A percentile compares a stretch with the other conserved stretches of the same genome.
These are phyloP conservation scores for honey bee (Apis mellifera) DNA, from an alignment of 1,140 invertebrate genomes.

Conservation along the genomic window DNA sequence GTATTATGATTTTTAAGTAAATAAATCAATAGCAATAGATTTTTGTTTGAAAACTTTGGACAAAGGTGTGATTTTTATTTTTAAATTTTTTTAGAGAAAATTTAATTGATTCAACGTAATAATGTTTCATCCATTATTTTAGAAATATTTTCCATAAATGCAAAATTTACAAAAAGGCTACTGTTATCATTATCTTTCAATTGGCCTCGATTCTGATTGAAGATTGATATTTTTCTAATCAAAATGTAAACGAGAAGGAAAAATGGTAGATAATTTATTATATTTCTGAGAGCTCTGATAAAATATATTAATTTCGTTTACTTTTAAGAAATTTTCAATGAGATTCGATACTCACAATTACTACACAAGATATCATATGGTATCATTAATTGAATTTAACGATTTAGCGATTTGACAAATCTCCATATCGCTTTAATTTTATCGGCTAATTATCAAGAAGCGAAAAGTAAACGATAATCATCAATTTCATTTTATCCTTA, in stretches of 20 bases:
- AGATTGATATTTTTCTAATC: background rate
- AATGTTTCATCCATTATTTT: too few species aligned
- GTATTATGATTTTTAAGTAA: background rate
- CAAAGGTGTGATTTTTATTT: too few species aligned
- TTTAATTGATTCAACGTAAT: background rate
- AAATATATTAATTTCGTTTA: background rate
- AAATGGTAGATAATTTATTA: background rate
- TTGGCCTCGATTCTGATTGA: background rate
- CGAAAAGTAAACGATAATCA: constrained; percentile 17
- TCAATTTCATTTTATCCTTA: background rate
- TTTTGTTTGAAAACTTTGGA: background rate
- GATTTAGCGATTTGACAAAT: background rate
- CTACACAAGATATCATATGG: background rate
- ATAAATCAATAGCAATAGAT: too few species aligned
- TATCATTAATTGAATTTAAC: constrained; percentile 7
- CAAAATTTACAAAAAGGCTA: background rate
- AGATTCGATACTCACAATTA: background rate
- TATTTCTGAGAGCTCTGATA: background rate
- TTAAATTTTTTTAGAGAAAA: background rate
- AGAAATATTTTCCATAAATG: too few species aligned
- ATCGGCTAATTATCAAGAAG: constrained; percentile 9
- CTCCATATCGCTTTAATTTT: background rate
- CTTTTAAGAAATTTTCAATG: background rate
- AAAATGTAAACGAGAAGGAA: background rate
- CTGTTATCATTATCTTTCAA: background rate